phyloP scores from a whole-genome alignment of 2,888 invertebrate species.

The Orgyia antiqua region DNA sequence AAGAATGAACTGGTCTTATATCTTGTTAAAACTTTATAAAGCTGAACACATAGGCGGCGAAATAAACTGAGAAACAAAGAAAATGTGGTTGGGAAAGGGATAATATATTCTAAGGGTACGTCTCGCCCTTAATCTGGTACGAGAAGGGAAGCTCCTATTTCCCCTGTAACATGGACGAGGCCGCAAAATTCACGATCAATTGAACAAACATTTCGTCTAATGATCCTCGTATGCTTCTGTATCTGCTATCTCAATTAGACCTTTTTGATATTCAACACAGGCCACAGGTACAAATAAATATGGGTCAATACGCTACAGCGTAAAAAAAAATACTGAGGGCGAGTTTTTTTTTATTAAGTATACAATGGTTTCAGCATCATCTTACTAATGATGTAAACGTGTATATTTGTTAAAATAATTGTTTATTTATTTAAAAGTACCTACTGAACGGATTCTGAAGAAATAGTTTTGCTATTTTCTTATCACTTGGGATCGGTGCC shows the following conservation, averaged over 20 bases:
- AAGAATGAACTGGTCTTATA: constrained; percentile 19
- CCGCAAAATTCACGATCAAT: constrained; percentile 17
- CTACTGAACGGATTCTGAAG: too few relatives aligned
- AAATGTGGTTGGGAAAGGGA: constrained; percentile 31
- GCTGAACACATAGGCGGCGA: constrained; percentile 29
- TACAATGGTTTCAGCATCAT: too few relatives aligned
- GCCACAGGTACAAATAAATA: too few relatives aligned
- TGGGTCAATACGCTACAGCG: neutral
- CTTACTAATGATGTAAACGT: too few relatives aligned
- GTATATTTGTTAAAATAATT: too few relatives aligned
- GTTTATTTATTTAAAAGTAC: too few relatives aligned
- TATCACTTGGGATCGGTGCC: too few relatives aligned
- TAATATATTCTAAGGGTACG: constrained; percentile 48
- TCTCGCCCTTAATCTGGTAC: constrained; percentile 24
- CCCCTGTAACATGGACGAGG: constrained; percentile 1
- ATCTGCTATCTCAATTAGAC: constrained; percentile 14
- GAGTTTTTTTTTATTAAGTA: too few relatives aligned
- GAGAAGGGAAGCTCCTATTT: constrained; percentile 17
- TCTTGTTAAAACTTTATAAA: constrained; percentile 44
- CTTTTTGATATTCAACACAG: constrained; percentile 10
- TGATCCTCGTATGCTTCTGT: constrained; percentile 11
- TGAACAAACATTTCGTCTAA: constrained; percentile 16
- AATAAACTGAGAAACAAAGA: constrained; percentile 46
- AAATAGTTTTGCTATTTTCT: too few relatives aligned
- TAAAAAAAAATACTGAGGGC: too few relatives aligned